These are phyloP conservation scores for Tyria jacobaeae DNA, from an alignment of 2,888 invertebrate species.

Conservation along the genomic window DNA sequence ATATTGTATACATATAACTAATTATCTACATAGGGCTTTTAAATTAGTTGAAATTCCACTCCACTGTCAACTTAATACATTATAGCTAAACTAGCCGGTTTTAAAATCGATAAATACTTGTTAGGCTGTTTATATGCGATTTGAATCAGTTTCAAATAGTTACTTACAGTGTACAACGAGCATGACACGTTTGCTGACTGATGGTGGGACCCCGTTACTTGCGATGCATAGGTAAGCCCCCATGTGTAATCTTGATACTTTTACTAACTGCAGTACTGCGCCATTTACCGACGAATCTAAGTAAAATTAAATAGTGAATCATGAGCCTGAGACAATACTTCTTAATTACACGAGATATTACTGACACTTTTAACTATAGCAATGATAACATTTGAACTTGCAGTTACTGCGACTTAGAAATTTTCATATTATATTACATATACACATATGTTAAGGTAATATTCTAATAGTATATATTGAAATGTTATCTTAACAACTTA, in stretches of 20 bases:
- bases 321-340: not conserved
- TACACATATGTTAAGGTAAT: too few relatives aligned
- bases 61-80: conserved; percentile 32
- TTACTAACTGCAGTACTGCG: conserved; percentile 88
- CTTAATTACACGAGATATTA: too few relatives aligned
- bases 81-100: conserved; percentile 30
- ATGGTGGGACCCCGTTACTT: conserved; percentile 93
- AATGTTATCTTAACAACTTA: not conserved
- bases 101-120: conserved; percentile 35
- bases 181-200: conserved; percentile 92
- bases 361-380: too few relatives aligned
- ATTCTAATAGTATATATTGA: too few relatives aligned
- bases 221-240: conserved; percentile 92
- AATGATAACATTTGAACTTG: too few relatives aligned
- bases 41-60: conserved; percentile 40
- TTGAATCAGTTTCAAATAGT: conserved; percentile 21
- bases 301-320: conserved; percentile 53
- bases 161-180: conserved; percentile 94
- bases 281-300: conserved; percentile 88
- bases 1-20: conserved; percentile 34
- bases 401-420: too few relatives aligned
- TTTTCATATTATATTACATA: too few relatives aligned
- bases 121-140: conserved; percentile 35
- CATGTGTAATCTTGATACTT: conserved; percentile 91
- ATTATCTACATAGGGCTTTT: conserved; percentile 37